Conservation (phyloP, 2,113 vertebrate genomes). For the Proteles cristata region DNA sequence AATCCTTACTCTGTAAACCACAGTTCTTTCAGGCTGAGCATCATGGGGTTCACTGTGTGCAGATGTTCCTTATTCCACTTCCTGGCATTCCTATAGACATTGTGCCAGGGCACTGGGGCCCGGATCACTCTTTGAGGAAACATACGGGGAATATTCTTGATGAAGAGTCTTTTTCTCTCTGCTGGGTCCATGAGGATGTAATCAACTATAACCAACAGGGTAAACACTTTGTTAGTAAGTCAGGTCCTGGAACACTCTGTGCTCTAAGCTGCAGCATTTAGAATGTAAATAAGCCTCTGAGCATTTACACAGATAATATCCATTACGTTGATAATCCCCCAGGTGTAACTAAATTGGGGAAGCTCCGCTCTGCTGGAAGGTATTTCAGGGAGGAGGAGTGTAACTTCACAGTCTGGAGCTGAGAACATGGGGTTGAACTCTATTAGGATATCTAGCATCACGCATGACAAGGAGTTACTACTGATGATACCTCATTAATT, state of each 20-base stretch:
- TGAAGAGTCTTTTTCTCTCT: constrained; percentile 90
- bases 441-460: not conserved
- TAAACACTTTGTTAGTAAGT: not conserved
- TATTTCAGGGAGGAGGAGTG: not conserved
- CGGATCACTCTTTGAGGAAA: constrained; percentile 90
- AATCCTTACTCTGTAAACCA: constrained; percentile 91
- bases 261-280: not conserved
- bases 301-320: not conserved
- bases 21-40: constrained; percentile 89
- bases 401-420: not conserved
- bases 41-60: constrained; percentile 88
- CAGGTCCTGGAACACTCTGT: not conserved
- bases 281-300: not conserved
- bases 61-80: constrained; percentile 90
- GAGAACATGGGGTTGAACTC: not conserved
- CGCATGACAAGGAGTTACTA: not conserved
- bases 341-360: not conserved
- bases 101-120: constrained; percentile 92
- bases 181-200: constrained; percentile 92
- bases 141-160: constrained; percentile 86
- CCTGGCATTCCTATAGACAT: constrained; percentile 80
- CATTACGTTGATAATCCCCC: not conserved
- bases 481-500: not conserved
- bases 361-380: not conserved
- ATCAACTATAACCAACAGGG: constrained; percentile 88